Evolutionary conservation across 2,113 vertebrate genomes (phyloP), one percentile per base, ranked within the genome.

Genomic region (Isichthys henryi): DNA sequence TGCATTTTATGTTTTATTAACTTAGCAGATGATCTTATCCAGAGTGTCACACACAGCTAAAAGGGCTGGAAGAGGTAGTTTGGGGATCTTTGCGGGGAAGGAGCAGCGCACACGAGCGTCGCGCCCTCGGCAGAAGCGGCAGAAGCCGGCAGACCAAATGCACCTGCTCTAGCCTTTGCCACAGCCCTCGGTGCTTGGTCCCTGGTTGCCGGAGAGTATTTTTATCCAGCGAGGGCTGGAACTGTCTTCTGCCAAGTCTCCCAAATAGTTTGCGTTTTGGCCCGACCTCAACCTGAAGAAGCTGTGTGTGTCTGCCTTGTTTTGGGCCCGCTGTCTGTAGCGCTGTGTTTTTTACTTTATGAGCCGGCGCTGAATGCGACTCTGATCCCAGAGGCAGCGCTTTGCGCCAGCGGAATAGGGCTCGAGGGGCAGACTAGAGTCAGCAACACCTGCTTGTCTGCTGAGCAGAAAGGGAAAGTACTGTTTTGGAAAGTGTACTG

Each of bases 381-480:
- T 2, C n/a, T 83, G 62, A 70, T 85, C 17, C 9, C 48, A 88
- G 66, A 43, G 88, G 83, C 85, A 39, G n/a, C n/a, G 89, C 46
- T 1, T 5, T 11, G 11, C 77, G 6, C 83, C 89, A 46, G 86
- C 45, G 31, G 15, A 77, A 15, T 52, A 52, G 83, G 45, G 7
- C 31, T 90, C 53, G 52, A 5, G 88, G 39, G 90, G 52, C 88
- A 49, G 89, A 10, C 4, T 86, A 89, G 91, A 39, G 62, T 15
- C 39, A 23, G 43, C 45, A 43, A n/a, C 35, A 66, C 31, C n/a
- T 74, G 66, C 53, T 35, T 90, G 56, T 31, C n/a, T 50, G 43
- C 83, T 45, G 74, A 46, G 62, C 66, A 7, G n/a, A 27, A 70
- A 31, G 62, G 43, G 45, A 70, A 46, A 45, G 43, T 46, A 74